These are phyloP conservation scores for Drosophila lutescens DNA, from an alignment of 2,888 invertebrate species.

Conservation along the genomic window DNA sequence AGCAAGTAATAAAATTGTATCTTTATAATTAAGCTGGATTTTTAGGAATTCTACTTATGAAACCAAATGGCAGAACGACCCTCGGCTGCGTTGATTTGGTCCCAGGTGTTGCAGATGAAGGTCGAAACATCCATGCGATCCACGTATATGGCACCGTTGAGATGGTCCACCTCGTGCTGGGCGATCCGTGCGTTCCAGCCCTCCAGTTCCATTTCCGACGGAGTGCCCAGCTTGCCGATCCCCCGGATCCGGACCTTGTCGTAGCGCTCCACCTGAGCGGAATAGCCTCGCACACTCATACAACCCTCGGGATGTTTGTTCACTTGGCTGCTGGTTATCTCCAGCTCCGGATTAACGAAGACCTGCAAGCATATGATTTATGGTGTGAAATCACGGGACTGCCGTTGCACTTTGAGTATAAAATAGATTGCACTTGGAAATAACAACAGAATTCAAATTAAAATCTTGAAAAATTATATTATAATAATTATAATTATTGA, in stretches of 20 bases:
- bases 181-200: slow-evolving; percentile 90
- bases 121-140: slow-evolving; percentile 89
- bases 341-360: slow-evolving; percentile 89
- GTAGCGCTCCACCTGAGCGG: slow-evolving; percentile 89
- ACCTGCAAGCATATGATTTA: slow-evolving; percentile 84
- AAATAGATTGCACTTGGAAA: neutral
- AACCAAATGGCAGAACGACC: slow-evolving; percentile 88
- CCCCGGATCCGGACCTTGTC: slow-evolving; percentile 87
- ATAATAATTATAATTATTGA: too few species aligned
- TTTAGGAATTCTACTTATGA: slow-evolving; percentile 69
- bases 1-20: too few species aligned
- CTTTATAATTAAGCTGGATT: neutral
- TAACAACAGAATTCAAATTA: too few species aligned
- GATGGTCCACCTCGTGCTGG: slow-evolving; percentile 92
- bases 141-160: slow-evolving; percentile 89
- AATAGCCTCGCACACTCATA: slow-evolving; percentile 89
- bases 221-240: slow-evolving; percentile 85
- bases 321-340: slow-evolving; percentile 87
- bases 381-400: slow-evolving; percentile 7
- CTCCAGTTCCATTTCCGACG: slow-evolving; percentile 85
- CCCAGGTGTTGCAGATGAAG: slow-evolving; percentile 86
- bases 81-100: slow-evolving; percentile 87
- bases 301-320: slow-evolving; percentile 87
- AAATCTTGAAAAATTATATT: too few species aligned
- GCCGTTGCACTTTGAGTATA: neutral